phyloP scores from a whole-genome alignment of 2,797 vertebrate species.

The Gallinago stenura region DNA sequence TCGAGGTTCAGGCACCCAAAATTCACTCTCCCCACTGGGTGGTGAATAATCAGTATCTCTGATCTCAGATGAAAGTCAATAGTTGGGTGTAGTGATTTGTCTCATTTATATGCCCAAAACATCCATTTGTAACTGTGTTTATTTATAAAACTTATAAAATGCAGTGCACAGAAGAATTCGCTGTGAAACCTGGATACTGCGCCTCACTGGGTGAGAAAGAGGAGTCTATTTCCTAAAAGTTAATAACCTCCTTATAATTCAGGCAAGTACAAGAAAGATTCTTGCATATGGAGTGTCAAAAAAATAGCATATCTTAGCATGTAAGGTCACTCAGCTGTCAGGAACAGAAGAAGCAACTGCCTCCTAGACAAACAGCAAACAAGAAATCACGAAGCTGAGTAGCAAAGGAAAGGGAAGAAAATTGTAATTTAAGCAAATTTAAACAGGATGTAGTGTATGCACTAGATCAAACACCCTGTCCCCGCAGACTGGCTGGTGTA shows the following conservation, averaged over 20 bases:
- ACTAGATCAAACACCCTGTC: background rate
- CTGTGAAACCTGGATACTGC: background rate
- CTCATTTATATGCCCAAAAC: background rate
- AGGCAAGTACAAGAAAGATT: background rate
- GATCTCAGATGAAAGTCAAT: background rate
- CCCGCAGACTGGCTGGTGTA: background rate
- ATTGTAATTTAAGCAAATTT: background rate
- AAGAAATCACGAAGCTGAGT: background rate
- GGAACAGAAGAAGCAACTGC: slow-evolving; percentile 12
- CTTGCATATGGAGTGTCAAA: slow-evolving; percentile 19
- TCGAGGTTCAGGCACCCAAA: background rate
- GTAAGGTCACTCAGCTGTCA: slow-evolving; percentile 15
- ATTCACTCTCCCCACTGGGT: background rate
- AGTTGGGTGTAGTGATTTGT: background rate
- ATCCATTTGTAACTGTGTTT: background rate
- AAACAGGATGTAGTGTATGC: background rate
- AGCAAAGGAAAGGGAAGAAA: background rate
- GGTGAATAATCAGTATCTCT: background rate
- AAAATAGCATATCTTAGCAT: background rate
- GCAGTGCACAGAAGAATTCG: background rate
- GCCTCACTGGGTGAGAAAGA: background rate
- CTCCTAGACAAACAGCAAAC: background rate
- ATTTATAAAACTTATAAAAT: background rate
- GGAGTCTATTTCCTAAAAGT: background rate
- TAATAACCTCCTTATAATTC: background rate